phyloP scores from a whole-genome alignment of 2,797 vertebrate species.

The Anabacerthia variegaticeps region DNA sequence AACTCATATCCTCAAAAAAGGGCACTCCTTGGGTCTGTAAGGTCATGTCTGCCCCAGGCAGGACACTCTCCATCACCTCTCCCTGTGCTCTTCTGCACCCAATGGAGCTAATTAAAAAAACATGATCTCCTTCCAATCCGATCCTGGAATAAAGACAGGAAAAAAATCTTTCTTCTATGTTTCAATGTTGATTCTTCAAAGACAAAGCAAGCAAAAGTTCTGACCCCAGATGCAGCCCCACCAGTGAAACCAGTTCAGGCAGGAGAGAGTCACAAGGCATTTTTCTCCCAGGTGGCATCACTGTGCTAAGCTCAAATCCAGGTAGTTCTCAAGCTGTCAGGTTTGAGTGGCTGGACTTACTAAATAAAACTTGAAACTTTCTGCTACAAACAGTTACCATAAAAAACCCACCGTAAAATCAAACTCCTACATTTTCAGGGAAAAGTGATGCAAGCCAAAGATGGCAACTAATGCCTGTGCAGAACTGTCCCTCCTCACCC shows the following conservation, averaged over 20 bases:
- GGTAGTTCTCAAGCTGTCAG: neutral
- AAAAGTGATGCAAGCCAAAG: accelerated
- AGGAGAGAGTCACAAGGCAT: neutral
- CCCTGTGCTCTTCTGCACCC: neutral
- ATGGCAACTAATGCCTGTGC: neutral
- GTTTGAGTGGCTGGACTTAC: neutral
- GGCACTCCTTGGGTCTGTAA: neutral
- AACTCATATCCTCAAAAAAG: neutral
- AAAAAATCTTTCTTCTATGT: neutral
- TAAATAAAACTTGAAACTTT: neutral
- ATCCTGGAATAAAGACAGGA: neutral
- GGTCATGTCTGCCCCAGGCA: neutral
- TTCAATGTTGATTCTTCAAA: neutral
- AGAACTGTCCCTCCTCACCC: neutral
- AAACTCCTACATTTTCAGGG: neutral
- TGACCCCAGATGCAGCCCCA: neutral
- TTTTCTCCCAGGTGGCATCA: neutral
- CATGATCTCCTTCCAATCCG: neutral
- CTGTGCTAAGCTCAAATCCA: neutral
- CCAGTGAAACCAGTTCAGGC: neutral
- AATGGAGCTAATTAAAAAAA: neutral
- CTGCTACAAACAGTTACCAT: neutral
- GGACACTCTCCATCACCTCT: neutral
- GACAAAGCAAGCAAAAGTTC: neutral
- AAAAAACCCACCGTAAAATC: neutral